Percentiles rank a stretch among this genome's conserved stretches.
Conservation (phyloP, 2,888 invertebrate genomes). For the Brachypterus glaber region DNA sequence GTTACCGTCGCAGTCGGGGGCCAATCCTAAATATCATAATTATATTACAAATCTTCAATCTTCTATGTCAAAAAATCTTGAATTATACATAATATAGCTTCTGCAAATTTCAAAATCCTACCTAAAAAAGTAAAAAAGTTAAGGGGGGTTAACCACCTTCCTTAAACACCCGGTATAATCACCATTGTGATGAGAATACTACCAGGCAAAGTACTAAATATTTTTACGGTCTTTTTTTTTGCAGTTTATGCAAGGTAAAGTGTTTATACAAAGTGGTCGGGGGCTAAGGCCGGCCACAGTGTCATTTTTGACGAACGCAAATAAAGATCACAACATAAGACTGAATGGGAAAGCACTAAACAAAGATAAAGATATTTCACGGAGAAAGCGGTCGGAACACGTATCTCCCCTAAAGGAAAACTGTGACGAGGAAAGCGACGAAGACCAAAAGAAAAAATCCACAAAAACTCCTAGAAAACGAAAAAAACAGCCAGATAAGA, state of each 20-base stretch:
- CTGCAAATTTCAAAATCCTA: too few species aligned
- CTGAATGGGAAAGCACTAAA: conserved; percentile 32
- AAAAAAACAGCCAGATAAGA: conserved; percentile 10
- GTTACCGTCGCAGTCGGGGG: too few species aligned
- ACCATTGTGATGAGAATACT: too few species aligned
- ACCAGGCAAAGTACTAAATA: too few species aligned
- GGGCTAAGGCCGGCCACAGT: conserved; percentile 58
- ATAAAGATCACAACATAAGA: conserved; percentile 41
- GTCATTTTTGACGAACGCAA: conserved; percentile 43
- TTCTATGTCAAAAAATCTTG: too few species aligned
- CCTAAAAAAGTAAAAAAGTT: too few species aligned
- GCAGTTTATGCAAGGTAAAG: conserved; percentile 67
- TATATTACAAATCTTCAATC: too few species aligned
- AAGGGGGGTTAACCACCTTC: too few species aligned
- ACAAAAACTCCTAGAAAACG: conserved; percentile 17
- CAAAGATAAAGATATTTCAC: conserved; percentile 13
- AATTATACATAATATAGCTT: too few species aligned
- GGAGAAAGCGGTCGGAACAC: conserved; percentile 30
- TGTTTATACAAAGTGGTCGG: conserved; percentile 63
- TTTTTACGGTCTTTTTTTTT: conserved; percentile 27
- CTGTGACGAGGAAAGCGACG: conserved; percentile 34
- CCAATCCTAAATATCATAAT: too few species aligned
- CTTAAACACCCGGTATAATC: too few species aligned
- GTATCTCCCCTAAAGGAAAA: conserved; percentile 33
- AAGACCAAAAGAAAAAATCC: conserved; percentile 25